Base-by-base conservation (phyloP, 2,797 vertebrate genomes). In the Trachurus trachurus region DNA sequence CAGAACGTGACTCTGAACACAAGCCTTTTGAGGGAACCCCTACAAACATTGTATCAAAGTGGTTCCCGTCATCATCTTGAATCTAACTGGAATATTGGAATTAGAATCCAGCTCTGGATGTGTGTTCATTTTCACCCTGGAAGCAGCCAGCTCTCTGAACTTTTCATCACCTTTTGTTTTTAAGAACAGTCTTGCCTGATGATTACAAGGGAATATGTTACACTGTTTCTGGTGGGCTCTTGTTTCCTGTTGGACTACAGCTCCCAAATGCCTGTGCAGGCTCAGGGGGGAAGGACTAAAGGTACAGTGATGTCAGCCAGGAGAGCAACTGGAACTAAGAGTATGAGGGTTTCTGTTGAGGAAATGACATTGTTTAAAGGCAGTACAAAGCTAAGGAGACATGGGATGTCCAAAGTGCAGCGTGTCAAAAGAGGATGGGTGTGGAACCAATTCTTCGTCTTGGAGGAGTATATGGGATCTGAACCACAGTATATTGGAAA, bases 381-480 rank as follows among this genome's bases (percentile, higher is more conserved):
- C 42, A 89, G 79, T 72, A 92, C 34, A 54, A 84, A 85, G 56
- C 72, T 69, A 6, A 74, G 81, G 78, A 91, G 87, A 72, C 86
- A 83, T 1, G 80, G 87, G 21, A 81, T 74, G 31, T 84, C 88
- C 2, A 93, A 92, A 78, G 84, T 86, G 71, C 96, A 97, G 63
- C 92, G 98, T 74, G 96, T 96, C 87, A 97, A 97, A 82, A 94
- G 97, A 90, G 97, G 97, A 86, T 99, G 97, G 97, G 97, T 98
- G 69, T 98, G 97, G 97, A 98, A 99, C 93, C 97, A 98, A 0
- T 98, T 99, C 91, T 99, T 98, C 83, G 97, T 98, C 63, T 95
- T 99, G 93, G 97, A 98, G 85, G 97, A 98, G 82, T 98, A 99
- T 87, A 97, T 98, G 97, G 97, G 97, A 50, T 96, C 97, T 4